A percentile compares a stretch with the other conserved stretches of the same genome.
These are phyloP conservation scores for Corvus cornix DNA, from an alignment of 2,113 vertebrate species.

Conservation along the genomic window DNA sequence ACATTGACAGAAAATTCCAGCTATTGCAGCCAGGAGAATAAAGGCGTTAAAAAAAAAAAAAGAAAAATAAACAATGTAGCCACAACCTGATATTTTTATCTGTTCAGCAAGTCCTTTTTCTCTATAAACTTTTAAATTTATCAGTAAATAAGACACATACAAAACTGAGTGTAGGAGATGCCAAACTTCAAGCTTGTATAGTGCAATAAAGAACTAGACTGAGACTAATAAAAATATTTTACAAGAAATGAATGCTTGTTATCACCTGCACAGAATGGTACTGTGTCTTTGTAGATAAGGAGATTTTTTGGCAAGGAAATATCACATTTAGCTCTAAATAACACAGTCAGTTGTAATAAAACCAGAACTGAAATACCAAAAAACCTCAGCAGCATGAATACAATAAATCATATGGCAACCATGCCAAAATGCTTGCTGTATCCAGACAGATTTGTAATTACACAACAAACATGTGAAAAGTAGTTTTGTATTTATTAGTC, in stretches of 20 bases:
- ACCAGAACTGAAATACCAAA: neutral
- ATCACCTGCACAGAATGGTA: neutral
- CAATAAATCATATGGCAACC: neutral
- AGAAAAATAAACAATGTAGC: neutral
- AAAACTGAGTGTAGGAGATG: neutral
- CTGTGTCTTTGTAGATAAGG: neutral
- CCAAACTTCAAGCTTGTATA: neutral
- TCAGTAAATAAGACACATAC: neutral
- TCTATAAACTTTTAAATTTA: neutral
- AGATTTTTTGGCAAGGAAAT: neutral
- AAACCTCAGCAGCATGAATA: neutral
- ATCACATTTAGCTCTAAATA: neutral
- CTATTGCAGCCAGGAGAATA: neutral
- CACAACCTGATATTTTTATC: neutral
- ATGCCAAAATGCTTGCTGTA: neutral
- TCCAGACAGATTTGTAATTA: neutral
- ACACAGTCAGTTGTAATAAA: neutral
- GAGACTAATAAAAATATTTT: neutral
- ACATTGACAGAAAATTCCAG: neutral
- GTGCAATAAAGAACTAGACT: neutral
- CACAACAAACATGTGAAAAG: neutral
- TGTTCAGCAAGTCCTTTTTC: neutral
- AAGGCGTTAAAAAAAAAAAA: neutral
- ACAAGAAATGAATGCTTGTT: neutral
- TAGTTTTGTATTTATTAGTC: neutral